These are phyloP conservation scores for Periophthalmus modestus DNA, from an alignment of 2,113 vertebrate species.

Conservation along the genomic window DNA sequence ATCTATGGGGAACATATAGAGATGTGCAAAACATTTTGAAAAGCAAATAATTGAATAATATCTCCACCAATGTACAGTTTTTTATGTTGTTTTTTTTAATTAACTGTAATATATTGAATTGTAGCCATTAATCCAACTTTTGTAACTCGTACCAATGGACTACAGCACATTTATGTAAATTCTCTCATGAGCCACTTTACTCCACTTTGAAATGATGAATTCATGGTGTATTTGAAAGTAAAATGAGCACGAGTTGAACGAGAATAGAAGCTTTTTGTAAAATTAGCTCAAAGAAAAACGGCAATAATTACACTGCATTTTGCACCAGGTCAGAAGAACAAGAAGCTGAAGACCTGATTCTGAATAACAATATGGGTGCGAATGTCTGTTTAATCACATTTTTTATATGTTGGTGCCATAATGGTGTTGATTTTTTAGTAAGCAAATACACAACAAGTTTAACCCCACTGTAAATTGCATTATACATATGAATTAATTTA, in stretches of 20 bases:
- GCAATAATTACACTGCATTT: constrained; percentile 6
- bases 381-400: neutral
- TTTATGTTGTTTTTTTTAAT: no score
- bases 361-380: neutral
- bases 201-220: neutral
- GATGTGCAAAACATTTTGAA: no score
- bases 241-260: constrained; percentile 1
- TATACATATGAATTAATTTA: neutral
- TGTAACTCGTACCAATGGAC: neutral
- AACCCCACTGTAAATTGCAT: neutral
- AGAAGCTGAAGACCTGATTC: neutral
- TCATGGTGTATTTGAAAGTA: neutral
- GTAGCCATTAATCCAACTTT: no score
- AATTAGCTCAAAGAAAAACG: constrained; percentile 12
- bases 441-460: neutral
- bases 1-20: no score
- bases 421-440: neutral
- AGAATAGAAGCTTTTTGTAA: constrained; percentile 12
- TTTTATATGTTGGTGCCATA: no score
- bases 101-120: no score
- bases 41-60: no score
- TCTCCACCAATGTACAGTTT: no score
- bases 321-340: neutral
- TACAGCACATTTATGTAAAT: constrained; percentile 1
- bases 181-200: neutral